These are phyloP conservation scores for Tiliacea aurago DNA, from an alignment of 2,888 invertebrate species.

Conservation along the genomic window DNA sequence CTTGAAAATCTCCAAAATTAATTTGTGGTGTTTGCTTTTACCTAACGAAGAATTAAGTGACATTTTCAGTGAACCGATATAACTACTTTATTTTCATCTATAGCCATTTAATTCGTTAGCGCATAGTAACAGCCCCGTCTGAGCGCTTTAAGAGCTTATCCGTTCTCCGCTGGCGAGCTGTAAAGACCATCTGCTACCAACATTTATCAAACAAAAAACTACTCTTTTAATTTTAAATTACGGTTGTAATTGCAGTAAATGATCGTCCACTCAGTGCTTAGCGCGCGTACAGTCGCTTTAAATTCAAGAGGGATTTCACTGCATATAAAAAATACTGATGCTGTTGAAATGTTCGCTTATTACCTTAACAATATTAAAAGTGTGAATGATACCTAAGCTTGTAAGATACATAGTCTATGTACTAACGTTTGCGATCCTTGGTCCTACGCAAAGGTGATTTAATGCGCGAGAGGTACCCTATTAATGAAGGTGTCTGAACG, in stretches of 20 bases:
- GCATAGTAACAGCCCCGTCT: slow-evolving; percentile 51
- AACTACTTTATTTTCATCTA: slow-evolving; percentile 12
- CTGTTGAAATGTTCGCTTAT: slow-evolving; percentile 17
- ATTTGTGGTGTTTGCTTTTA: slow-evolving; percentile 10
- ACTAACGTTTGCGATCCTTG: not conserved
- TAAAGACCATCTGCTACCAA: slow-evolving; percentile 67
- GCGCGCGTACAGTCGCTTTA: slow-evolving; percentile 51
- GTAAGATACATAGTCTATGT: not conserved
- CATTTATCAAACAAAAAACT: slow-evolving; percentile 66
- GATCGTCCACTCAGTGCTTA: slow-evolving; percentile 44
- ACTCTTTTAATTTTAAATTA: slow-evolving; percentile 65
- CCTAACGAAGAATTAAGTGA: slow-evolving; percentile 5
- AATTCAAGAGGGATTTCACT: slow-evolving; percentile 35
- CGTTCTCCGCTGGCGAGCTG: slow-evolving; percentile 56
- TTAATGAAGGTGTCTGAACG: slow-evolving; percentile 4
- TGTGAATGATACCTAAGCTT: slow-evolving; percentile 1
- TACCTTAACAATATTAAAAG: slow-evolving; percentile 19
- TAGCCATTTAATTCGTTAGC: slow-evolving; percentile 42
- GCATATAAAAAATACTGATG: slow-evolving; percentile 32
- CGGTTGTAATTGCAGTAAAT: slow-evolving; percentile 65
- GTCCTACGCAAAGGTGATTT: slow-evolving; percentile 11
- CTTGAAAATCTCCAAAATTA: slow-evolving; percentile 28
- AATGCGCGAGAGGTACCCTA: not conserved
- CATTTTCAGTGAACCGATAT: slow-evolving; percentile 18
- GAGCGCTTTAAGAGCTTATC: slow-evolving; percentile 64